Evolutionary conservation across 2,888 invertebrate species (phyloP).

Genomic region (Ptilodon capucinus): DNA sequence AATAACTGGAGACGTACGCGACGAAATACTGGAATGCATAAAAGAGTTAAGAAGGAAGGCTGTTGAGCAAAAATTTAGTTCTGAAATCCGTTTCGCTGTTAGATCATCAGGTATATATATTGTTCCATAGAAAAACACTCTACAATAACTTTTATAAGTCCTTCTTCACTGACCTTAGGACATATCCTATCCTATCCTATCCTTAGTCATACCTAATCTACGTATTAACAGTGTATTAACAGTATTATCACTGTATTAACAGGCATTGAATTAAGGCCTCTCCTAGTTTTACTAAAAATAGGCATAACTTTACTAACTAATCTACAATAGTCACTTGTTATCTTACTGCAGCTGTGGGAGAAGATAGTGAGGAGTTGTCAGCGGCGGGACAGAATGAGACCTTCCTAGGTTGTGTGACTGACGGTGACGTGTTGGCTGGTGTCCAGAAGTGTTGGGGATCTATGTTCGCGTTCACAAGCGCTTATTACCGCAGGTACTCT

Average conservation of each 20-base stretch:
- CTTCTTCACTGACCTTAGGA: too few species aligned
- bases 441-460: constrained; percentile 92
- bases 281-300: too few species aligned
- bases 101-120: constrained; percentile 80
- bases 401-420: constrained; percentile 85
- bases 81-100: constrained; percentile 82
- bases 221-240: too few species aligned
- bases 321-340: too few species aligned
- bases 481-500: constrained; percentile 87
- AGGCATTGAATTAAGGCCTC: too few species aligned
- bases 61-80: constrained; percentile 45
- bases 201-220: too few species aligned
- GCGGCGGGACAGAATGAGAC: constrained; percentile 94
- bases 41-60: constrained; percentile 48
- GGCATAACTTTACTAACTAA: too few species aligned
- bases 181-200: too few species aligned
- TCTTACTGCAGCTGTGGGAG: constrained; percentile 85
- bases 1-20: constrained; percentile 60
- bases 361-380: constrained; percentile 90
- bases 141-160: too few species aligned
- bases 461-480: constrained; percentile 88
- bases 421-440: constrained; percentile 78
- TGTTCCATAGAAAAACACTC: background rate
- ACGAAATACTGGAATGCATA: constrained; percentile 56
- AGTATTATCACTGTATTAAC: too few species aligned